Conservation (phyloP, 2,797 vertebrate genomes). For the Notolepis coatsorum region DNA sequence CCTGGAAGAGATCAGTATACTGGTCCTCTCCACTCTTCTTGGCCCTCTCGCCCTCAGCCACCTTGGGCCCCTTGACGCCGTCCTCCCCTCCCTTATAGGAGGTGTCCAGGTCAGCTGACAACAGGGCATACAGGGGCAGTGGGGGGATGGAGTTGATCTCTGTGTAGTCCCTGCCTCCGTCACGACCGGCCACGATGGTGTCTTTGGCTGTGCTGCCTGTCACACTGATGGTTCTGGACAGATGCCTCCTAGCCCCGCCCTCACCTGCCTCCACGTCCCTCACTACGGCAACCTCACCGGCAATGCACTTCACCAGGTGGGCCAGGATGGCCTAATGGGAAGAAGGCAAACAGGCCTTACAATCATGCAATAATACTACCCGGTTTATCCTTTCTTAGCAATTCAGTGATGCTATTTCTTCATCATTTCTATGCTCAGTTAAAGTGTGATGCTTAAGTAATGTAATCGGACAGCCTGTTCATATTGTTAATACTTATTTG, state of each 20-base stretch:
- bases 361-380: too few relatives aligned
- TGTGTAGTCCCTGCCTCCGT: conserved; percentile 95
- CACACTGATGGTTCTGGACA: conserved; percentile 97
- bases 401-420: too few relatives aligned
- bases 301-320: conserved; percentile 98
- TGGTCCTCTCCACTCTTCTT: conserved; percentile 88
- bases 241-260: conserved; percentile 90
- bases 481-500: too few relatives aligned
- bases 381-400: too few relatives aligned
- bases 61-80: conserved; percentile 82
- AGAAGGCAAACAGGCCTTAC: not conserved
- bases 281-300: conserved; percentile 96
- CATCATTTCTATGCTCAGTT: too few relatives aligned
- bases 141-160: conserved; percentile 99
- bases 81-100: conserved; percentile 91
- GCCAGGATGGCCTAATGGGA: conserved; percentile 89
- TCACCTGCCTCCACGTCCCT: conserved; percentile 93
- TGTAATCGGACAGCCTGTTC: too few relatives aligned
- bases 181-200: conserved; percentile 93
- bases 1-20: conserved; percentile 94
- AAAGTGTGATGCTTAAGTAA: too few relatives aligned
- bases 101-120: conserved; percentile 93
- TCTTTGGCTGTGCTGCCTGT: conserved; percentile 98
- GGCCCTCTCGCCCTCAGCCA: conserved; percentile 73
- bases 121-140: conserved; percentile 90